Evolutionary conservation across 2,797 vertebrate genomes (phyloP).

Genomic region (Poeciliopsis infans): DNA sequence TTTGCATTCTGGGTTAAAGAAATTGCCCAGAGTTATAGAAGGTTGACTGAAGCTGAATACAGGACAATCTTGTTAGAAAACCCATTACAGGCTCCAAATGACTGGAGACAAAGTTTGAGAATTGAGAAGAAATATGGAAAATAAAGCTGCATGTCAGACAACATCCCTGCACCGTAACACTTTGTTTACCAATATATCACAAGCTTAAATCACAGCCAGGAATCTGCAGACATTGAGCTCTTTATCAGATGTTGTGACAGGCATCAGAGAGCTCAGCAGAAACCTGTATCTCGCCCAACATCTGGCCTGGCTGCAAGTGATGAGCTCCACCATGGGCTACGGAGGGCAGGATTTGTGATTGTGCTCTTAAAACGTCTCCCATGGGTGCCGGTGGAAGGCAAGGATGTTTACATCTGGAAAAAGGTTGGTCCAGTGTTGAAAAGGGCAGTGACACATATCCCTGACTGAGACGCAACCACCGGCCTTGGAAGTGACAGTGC

Average conservation of each 20-base stretch:
- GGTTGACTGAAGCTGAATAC: background rate
- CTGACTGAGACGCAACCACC: slow-evolving; percentile 15
- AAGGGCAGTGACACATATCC: slow-evolving; percentile 18
- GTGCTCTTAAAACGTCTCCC: slow-evolving; percentile 38
- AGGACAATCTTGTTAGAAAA: background rate
- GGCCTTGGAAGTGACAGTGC: slow-evolving; percentile 30
- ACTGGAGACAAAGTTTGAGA: background rate
- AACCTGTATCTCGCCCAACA: slow-evolving; percentile 65
- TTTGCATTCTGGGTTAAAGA: background rate
- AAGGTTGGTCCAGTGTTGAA: slow-evolving; percentile 17
- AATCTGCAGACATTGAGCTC: slow-evolving; percentile 61
- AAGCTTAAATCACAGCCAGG: slow-evolving; percentile 12
- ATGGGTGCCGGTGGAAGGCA: background rate
- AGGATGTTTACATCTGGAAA: slow-evolving; percentile 20
- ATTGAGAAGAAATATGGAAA: background rate
- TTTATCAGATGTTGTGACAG: slow-evolving; percentile 68
- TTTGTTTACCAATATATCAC: slow-evolving; percentile 37
- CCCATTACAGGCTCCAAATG: background rate
- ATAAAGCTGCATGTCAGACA: background rate
- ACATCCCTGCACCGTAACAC: background rate
- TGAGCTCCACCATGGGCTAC: slow-evolving; percentile 25
- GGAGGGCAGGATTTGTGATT: slow-evolving; percentile 46
- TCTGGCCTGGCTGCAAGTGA: slow-evolving; percentile 51
- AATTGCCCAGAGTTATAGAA: background rate
- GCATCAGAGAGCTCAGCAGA: slow-evolving; percentile 40